A percentile compares a stretch with the other conserved stretches of the same genome.
Evolutionary conservation across 2,113 vertebrate genomes (phyloP).

Genomic region (Variabilichromis moorii): DNA sequence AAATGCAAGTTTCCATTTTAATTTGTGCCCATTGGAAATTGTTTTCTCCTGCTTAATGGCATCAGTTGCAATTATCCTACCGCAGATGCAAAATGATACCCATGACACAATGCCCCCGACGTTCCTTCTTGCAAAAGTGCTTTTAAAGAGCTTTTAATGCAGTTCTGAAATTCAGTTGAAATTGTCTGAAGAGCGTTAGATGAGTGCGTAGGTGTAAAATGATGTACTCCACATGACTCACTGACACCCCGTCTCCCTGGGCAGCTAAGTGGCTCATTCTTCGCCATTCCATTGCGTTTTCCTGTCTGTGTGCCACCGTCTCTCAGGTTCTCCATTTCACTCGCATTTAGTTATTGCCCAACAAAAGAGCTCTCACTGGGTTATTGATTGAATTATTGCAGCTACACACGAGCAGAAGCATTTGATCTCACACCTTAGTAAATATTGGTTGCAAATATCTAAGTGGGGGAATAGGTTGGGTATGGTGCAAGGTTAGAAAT

Average conservation of each 20-base stretch:
- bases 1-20: constrained; percentile 51
- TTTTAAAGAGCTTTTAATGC: constrained; percentile 62
- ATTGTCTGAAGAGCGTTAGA: constrained; percentile 52
- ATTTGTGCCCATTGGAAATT: constrained; percentile 14
- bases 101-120: constrained; percentile 26
- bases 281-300: constrained; percentile 28
- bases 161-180: constrained; percentile 50
- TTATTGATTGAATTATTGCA: constrained; percentile 16
- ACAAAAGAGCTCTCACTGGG: constrained; percentile 1
- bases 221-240: constrained; percentile 51
- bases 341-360: background rate
- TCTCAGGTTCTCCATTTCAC: background rate
- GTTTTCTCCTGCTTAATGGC: constrained; percentile 38
- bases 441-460: background rate
- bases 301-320: background rate
- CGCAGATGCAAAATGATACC: constrained; percentile 44
- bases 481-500: background rate
- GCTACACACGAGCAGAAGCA: background rate
- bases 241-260: constrained; percentile 49
- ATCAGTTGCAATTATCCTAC: constrained; percentile 45
- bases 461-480: background rate
- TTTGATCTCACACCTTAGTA: background rate
- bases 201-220: constrained; percentile 62
- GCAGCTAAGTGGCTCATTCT: constrained; percentile 55
- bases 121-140: constrained; percentile 31